Conservation (phyloP, 2,113 vertebrate genomes). For the Eretmochelys imbricata region DNA sequence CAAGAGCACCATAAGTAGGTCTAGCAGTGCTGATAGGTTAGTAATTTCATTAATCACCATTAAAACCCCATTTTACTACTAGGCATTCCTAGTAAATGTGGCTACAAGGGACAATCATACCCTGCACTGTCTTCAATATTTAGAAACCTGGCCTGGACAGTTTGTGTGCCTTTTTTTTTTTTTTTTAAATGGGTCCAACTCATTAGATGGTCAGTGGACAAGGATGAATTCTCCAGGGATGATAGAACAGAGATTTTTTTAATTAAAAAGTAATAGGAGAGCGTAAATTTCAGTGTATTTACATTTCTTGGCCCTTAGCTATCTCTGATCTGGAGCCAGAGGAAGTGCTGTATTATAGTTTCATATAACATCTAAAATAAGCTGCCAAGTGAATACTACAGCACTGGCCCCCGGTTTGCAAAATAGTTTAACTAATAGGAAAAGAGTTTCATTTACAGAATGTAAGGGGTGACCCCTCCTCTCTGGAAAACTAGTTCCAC, state of each 20-base stretch:
- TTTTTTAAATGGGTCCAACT: not conserved
- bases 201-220: constrained; percentile 7
- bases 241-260: constrained; percentile 24
- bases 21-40: constrained; percentile 45
- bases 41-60: constrained; percentile 61
- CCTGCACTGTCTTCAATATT: not conserved
- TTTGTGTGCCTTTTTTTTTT: rapidly evolving
- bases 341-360: not conserved
- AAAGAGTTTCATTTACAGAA: not conserved
- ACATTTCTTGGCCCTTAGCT: not conserved
- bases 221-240: not conserved
- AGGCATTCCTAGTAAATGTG: constrained; percentile 1
- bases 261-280: not conserved
- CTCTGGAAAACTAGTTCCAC: not conserved
- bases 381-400: not conserved
- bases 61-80: constrained; percentile 59
- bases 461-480: not conserved
- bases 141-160: not conserved
- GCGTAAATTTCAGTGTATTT: not conserved
- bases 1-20: not conserved
- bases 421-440: not conserved
- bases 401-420: not conserved
- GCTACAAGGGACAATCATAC: constrained; percentile 2
- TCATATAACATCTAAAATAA: not conserved
- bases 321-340: not conserved